Evolutionary conservation across 2,113 vertebrate species (phyloP).

Genomic region (Erpornis zantholeuca): DNA sequence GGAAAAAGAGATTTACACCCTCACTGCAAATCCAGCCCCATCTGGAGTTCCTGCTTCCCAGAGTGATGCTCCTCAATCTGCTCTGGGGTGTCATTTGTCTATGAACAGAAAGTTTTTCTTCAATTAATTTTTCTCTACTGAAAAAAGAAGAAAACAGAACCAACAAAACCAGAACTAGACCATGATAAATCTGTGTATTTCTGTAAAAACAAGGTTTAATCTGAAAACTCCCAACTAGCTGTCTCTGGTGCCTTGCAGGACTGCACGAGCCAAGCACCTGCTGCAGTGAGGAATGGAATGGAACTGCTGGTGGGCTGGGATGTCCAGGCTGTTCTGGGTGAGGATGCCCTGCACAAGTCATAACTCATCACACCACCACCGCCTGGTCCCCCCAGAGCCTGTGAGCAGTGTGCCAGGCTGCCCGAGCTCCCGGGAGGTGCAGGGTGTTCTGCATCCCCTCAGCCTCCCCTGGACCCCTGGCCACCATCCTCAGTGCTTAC

Average conservation of each 20-base stretch:
- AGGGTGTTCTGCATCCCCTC: background rate
- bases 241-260: background rate
- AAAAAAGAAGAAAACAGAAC: background rate
- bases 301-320: background rate
- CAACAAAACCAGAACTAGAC: background rate
- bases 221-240: background rate
- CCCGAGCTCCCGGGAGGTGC: background rate
- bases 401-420: rapidly evolving
- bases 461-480: background rate
- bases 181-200: background rate
- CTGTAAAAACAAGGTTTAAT: background rate
- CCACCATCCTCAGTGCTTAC: background rate
- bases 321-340: background rate
- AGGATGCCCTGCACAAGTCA: background rate
- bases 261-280: background rate
- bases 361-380: background rate
- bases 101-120: background rate
- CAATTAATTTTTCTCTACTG: background rate
- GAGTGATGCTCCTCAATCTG: background rate
- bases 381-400: rapidly evolving
- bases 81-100: background rate
- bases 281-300: background rate
- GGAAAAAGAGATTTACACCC: background rate
- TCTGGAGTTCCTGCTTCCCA: background rate
- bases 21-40: background rate